These are phyloP conservation scores for Gortyna flavago DNA, from an alignment of 2,888 invertebrate species.

Conservation along the genomic window DNA sequence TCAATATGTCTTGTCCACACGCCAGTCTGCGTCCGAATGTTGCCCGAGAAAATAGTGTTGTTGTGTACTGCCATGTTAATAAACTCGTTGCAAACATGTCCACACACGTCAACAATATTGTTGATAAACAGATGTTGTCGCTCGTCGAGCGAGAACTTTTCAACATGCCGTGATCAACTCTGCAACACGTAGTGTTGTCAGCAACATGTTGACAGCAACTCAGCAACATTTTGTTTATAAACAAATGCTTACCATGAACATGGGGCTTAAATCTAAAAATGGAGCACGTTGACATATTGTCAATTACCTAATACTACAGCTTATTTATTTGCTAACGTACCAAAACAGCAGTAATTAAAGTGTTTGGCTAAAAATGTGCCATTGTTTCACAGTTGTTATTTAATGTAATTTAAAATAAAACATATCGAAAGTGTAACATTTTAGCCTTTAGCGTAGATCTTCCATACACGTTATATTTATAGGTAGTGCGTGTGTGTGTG, in stretches of 20 bases:
- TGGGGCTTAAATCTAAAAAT: conserved; percentile 5
- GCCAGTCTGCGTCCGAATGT: too few relatives aligned
- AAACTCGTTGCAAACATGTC: too few relatives aligned
- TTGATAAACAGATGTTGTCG: too few relatives aligned
- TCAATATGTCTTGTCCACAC: not conserved
- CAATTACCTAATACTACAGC: conserved; percentile 56
- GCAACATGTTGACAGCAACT: not conserved
- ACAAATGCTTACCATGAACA: not conserved
- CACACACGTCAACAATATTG: too few relatives aligned
- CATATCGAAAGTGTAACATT: conserved; percentile 88
- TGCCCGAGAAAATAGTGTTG: not conserved
- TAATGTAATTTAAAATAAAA: conserved; percentile 85
- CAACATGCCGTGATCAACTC: not conserved
- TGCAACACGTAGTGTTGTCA: too few relatives aligned
- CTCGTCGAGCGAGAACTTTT: too few relatives aligned
- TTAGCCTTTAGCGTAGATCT: conserved; percentile 90
- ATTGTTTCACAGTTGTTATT: conserved; percentile 85
- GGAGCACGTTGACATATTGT: conserved; percentile 53
- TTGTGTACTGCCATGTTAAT: not conserved
- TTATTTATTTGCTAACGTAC: conserved; percentile 74
- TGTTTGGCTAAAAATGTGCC: conserved; percentile 85
- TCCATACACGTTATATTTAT: conserved; percentile 84
- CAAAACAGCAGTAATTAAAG: conserved; percentile 71
- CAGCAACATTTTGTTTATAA: not conserved
- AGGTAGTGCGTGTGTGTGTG: conserved; percentile 81